Evolutionary conservation across 2,888 invertebrate species (phyloP).

Genomic region (Cloeon dipterum): DNA sequence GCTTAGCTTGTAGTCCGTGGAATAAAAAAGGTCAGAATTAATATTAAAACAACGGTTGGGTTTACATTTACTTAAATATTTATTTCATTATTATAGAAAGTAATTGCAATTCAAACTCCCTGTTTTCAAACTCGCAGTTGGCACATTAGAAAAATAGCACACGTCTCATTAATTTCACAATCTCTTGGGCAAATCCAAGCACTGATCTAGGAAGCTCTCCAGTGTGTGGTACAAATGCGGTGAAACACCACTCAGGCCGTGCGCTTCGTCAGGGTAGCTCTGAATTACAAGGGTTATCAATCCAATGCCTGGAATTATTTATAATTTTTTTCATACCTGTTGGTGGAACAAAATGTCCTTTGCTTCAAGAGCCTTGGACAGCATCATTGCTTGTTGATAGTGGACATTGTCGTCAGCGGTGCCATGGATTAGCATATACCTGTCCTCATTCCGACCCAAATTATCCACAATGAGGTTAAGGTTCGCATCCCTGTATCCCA

Average conservation of each 20-base stretch:
- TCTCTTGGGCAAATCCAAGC: slow-evolving; percentile 18
- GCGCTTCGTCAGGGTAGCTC: slow-evolving; percentile 90
- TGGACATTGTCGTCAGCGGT: slow-evolving; percentile 93
- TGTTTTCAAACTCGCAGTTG: neutral
- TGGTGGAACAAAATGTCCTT: slow-evolving; percentile 75
- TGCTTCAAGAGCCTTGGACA: slow-evolving; percentile 65
- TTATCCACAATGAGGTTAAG: slow-evolving; percentile 43
- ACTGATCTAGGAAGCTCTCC: slow-evolving; percentile 54
- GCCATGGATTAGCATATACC: slow-evolving; percentile 81
- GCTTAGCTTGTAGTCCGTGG: too few species aligned
- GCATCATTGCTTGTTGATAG: slow-evolving; percentile 86
- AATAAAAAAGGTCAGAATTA: too few species aligned
- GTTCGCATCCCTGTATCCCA: slow-evolving; percentile 52
- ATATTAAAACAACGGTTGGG: neutral
- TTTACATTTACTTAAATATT: neutral
- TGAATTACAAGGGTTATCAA: slow-evolving; percentile 19
- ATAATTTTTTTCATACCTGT: slow-evolving; percentile 36
- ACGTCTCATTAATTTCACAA: neutral
- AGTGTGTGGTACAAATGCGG: slow-evolving; percentile 76
- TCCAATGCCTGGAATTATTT: neutral
- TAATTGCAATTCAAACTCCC: too few species aligned
- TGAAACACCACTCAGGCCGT: slow-evolving; percentile 56
- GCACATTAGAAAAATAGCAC: neutral
- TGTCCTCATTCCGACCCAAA: slow-evolving; percentile 37
- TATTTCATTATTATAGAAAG: too few species aligned